A percentile compares a stretch with the other conserved stretches of the same genome.
These are phyloP conservation scores for Columba janthina DNA, from an alignment of 2,113 vertebrate species.

Conservation along the genomic window DNA sequence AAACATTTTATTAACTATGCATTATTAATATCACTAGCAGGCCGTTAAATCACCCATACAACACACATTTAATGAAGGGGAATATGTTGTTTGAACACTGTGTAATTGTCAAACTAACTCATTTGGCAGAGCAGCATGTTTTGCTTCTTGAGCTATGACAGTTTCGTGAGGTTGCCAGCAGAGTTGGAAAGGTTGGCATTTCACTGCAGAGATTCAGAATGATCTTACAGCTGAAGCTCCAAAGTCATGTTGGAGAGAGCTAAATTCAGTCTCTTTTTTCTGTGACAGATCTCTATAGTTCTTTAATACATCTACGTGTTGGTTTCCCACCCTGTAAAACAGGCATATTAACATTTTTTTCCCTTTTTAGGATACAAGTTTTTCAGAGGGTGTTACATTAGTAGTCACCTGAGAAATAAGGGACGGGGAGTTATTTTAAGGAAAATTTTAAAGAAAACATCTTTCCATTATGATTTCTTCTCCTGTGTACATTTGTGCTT, in stretches of 20 bases:
- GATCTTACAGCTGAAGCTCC: background rate
- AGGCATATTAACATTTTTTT: background rate
- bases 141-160: conserved; percentile 36
- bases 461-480: background rate
- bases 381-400: background rate
- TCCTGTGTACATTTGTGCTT: background rate
- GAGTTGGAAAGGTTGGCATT: background rate
- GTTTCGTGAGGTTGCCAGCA: background rate
- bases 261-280: background rate
- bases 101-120: conserved; percentile 36
- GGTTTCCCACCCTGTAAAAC: background rate
- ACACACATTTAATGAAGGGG: conserved; percentile 25
- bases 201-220: background rate
- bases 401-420: background rate
- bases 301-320: background rate
- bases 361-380: background rate
- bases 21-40: conserved; percentile 39
- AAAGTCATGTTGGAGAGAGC: background rate
- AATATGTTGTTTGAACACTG: conserved; percentile 51
- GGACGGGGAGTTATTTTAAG: background rate
- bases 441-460: background rate
- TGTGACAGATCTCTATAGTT: background rate
- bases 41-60: conserved; percentile 42
- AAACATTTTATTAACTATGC: conserved; percentile 41
- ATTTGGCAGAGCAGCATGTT: conserved; percentile 23